Percentiles rank a stretch among this genome's conserved stretches.
phyloP scores from a whole-genome alignment of 2,113 vertebrate genomes.

The Ameiurus melas region DNA sequence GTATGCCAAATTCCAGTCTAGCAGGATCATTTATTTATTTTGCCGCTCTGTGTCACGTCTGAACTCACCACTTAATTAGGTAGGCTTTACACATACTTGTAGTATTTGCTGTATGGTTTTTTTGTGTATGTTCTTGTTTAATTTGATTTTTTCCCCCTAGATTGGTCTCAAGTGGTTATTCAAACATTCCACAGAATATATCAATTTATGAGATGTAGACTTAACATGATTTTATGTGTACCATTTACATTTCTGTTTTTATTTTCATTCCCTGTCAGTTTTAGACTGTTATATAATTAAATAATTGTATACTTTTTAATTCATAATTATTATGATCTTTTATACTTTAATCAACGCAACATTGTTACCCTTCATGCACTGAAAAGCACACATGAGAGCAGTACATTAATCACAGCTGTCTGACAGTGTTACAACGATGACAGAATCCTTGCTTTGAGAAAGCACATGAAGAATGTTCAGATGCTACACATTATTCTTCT shows the following conservation, averaged over 20 bases:
- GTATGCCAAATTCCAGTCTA: background rate
- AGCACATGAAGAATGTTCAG: conserved; percentile 33
- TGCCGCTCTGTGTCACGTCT: background rate
- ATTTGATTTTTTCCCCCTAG: background rate
- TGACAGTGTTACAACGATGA: conserved; percentile 29
- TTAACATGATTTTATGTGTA: background rate
- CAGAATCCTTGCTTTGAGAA: conserved; percentile 7
- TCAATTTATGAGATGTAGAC: background rate
- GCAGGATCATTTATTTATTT: background rate
- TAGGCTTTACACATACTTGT: too few species aligned
- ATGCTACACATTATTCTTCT: conserved; percentile 25
- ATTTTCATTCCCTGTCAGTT: background rate
- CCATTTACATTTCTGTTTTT: background rate
- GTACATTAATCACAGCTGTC: conserved; percentile 25
- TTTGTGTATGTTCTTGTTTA: background rate
- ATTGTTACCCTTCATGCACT: conserved; percentile 5
- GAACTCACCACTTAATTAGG: background rate
- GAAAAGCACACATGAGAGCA: background rate
- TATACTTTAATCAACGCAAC: conserved; percentile 3
- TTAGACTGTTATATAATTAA: background rate
- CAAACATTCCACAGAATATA: background rate
- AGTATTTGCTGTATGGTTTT: too few species aligned
- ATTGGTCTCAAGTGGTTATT: background rate
- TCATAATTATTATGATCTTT: background rate
- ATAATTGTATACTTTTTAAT: background rate